Base-by-base conservation (phyloP, 1,140 invertebrate genomes). In the Lasaia peninsularis region DNA sequence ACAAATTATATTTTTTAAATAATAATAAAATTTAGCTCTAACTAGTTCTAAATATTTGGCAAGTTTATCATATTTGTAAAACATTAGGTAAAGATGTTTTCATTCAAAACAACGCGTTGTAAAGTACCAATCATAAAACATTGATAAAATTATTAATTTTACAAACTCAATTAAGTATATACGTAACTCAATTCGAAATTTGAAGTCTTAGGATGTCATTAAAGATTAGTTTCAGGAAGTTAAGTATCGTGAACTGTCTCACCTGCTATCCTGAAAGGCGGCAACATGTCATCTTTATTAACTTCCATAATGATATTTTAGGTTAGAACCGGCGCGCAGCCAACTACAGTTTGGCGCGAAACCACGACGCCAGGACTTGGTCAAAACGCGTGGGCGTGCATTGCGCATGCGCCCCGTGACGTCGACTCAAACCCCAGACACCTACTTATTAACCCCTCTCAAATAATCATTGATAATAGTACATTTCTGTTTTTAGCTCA, bases 291-390 rank as follows among this genome's bases (percentile, higher is more conserved):
- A 35, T 75, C 65, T 63, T 57, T 65, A 54, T 70, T 71, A 28
- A 50, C 50, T 62, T 82, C 79, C 82, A 86, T 86, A 32, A 21
- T 53, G 62, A 59, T 49, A 67, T 71, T 75, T 78, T 69, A 73
- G 77, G 75, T 81, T 82, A 78, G 69, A 64, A 75, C 64, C 63
- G 78, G 69, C 69, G 73, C 71, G 69, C 74, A 73, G 62, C 72
- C 63, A 61, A 69, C 57, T 58, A 62, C 70, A 73, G 71, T 80
- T 88, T 88, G 82, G 85, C 85, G 85, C 82, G 85, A 88, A 88
- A 88, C 62, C 56, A 21, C 12, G 33, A 44, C 55, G 62, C 34
- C 58, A 60, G 66, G 63, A 62, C 59, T 65, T 60, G 62, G 55
- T 58, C 58, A 52, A 55, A 70, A 62, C 69, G 78, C 77, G 80